A percentile compares a stretch with the other conserved stretches of the same genome.
Conservation (phyloP, 1,140 invertebrate genomes). For the Heliconius nattereri region DNA sequence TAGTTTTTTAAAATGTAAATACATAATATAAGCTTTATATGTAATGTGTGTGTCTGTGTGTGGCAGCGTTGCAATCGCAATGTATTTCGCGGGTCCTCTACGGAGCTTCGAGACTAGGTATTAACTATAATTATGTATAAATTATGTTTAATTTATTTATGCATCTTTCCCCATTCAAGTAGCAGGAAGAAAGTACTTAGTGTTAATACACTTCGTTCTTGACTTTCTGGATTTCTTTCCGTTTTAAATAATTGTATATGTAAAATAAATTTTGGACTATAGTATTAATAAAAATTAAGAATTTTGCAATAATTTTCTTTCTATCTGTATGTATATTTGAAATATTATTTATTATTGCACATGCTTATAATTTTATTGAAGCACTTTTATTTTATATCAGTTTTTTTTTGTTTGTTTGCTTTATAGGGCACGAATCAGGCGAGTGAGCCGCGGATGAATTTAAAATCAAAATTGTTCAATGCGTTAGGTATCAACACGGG, state of each 20-base stretch:
- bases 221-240: background rate
- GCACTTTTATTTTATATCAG: constrained; percentile 51
- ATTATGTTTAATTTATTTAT: constrained; percentile 15
- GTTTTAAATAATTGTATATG: background rate
- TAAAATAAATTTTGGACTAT: background rate
- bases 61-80: constrained; percentile 35
- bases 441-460: constrained; percentile 78
- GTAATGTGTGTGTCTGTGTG: constrained; percentile 32
- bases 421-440: constrained; percentile 76
- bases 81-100: background rate
- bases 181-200: background rate
- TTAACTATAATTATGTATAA: background rate
- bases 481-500: constrained; percentile 80
- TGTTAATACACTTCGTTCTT: background rate
- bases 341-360: constrained; percentile 48
- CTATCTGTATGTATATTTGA: background rate
- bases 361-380: constrained; percentile 14
- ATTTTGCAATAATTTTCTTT: background rate
- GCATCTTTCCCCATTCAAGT: constrained; percentile 40
- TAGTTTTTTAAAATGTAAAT: background rate
- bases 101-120: constrained; percentile 4
- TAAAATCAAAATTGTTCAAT: constrained; percentile 82
- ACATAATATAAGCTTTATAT: constrained; percentile 3
- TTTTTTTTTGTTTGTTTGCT: constrained; percentile 60
- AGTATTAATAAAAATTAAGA: background rate